Evolutionary conservation across 1,140 invertebrate species (phyloP).

Genomic region (Coelopa frigida): DNA sequence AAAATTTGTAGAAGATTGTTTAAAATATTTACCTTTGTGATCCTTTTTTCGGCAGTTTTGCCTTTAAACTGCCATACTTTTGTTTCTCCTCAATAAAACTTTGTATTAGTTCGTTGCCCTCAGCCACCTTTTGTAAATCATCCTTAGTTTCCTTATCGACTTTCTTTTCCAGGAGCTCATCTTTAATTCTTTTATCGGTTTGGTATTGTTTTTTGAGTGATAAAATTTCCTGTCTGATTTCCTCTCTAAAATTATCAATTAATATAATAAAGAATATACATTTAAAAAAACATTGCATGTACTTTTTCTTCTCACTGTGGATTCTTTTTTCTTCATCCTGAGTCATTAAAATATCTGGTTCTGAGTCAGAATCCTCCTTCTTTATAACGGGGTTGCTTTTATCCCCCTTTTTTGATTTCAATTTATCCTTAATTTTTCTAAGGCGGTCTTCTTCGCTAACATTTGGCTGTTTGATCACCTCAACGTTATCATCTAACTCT

Average conservation of each 20-base stretch:
- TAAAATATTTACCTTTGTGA: constrained; percentile 42
- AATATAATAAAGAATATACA: constrained; percentile 2
- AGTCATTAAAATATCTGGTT: constrained; percentile 51
- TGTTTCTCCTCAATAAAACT: constrained; percentile 68
- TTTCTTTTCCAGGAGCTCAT: constrained; percentile 46
- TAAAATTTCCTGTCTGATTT: constrained; percentile 69
- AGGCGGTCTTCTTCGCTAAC: constrained; percentile 23
- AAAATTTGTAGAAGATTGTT: constrained; percentile 1
- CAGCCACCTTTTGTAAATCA: not conserved
- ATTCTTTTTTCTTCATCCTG: constrained; percentile 47
- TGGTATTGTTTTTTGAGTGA: constrained; percentile 66
- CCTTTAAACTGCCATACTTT: constrained; percentile 65
- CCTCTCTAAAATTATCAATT: constrained; percentile 53
- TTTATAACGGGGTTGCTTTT: constrained; percentile 40
- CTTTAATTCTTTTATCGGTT: constrained; percentile 50
- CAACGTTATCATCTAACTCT: constrained; percentile 31
- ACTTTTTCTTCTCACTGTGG: constrained; percentile 61
- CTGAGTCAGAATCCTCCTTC: constrained; percentile 58
- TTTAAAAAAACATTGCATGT: constrained; percentile 26
- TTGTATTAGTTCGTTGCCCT: constrained; percentile 57
- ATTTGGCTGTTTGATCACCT: constrained; percentile 33
- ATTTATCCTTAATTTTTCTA: constrained; percentile 27
- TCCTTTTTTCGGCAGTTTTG: constrained; percentile 63
- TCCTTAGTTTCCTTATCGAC: constrained; percentile 41
- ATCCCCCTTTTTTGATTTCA: constrained; percentile 20